Evolutionary conservation across 2,888 invertebrate species (phyloP), one percentile per base, ranked within the genome.

Genomic region (Limnephilus rhombicus): DNA sequence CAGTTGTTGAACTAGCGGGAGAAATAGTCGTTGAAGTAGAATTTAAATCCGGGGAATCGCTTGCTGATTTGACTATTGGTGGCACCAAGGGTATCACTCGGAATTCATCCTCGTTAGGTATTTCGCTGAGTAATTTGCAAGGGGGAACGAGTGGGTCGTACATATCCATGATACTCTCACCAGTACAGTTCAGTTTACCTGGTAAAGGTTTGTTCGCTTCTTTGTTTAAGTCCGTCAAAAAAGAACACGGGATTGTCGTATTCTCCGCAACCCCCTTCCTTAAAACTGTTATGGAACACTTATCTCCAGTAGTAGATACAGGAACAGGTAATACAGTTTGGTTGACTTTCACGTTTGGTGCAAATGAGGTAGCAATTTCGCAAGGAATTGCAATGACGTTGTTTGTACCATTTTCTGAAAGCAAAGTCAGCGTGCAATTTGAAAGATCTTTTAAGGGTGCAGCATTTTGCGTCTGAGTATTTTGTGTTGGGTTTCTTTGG

Each of bases 331-430:
- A 89, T 13, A 41, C 34, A 9, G 83, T 80, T 24, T 88, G 37
- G 85, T 89, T 80, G 41, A 83, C 82, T 92, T 96, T 95, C 80
- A 96, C 95, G 49, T 96, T 95, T 13, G 96, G 96, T 9, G 95
- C 95, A 94, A 96, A 96, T 3, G 96, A 96, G 31, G 96, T 96
- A 87, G 96, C 96, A 37, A 96, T 96, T 37, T 96, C 95, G 94
- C 96, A 96, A 18, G 96, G 96, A 94, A 96, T 96, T 2, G 95
- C 95, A 37, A 96, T 94, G 24, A 96, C 95, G 95, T 96, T 96
- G 1, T 96, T 96, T 41, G 37, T 85, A 41, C 94, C 94, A 91
- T 96, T 95, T 80, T 94, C 94, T 92, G 94, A 95, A 93, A 94
- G 95, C 91, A 96, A 95, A 29, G 96, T 95, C 82, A 96, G 94